phyloP scores from a whole-genome alignment of 2,888 invertebrate species.

The Andrena trimmerana region DNA sequence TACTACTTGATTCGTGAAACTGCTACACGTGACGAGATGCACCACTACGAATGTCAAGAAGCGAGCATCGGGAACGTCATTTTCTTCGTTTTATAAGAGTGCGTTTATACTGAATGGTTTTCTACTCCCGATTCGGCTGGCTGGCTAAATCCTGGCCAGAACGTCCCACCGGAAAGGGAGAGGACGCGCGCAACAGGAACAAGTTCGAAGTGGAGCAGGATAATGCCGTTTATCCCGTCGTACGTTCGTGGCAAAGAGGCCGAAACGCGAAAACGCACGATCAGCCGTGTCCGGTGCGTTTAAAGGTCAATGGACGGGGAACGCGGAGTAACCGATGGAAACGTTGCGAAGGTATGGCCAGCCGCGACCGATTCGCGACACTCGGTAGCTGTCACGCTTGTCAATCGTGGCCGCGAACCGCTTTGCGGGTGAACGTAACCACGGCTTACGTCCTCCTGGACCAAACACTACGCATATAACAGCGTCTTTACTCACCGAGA shows the following conservation, averaged over 20 bases:
- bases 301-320: constrained; percentile 68
- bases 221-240: constrained; percentile 46
- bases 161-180: constrained; percentile 34
- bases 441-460: neutral
- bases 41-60: constrained; percentile 1
- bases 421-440: constrained; percentile 4
- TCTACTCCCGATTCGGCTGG: neutral
- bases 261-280: constrained; percentile 55
- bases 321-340: constrained; percentile 24
- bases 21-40: constrained; percentile 1
- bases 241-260: constrained; percentile 22
- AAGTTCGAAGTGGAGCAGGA: constrained; percentile 40
- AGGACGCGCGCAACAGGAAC: neutral
- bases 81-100: neutral
- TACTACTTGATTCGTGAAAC: constrained; percentile 3
- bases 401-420: constrained; percentile 42
- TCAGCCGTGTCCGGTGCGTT: constrained; percentile 61
- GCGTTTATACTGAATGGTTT: neutral
- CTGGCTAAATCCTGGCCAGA: constrained; percentile 4
- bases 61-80: neutral
- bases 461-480: neutral
- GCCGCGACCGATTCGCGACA: constrained; percentile 47
- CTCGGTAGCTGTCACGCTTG: constrained; percentile 59
- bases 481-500: constrained; percentile 80
- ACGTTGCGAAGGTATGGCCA: constrained; percentile 44